phyloP scores from a whole-genome alignment of 2,888 invertebrate species.

The Tetanocera ferruginea region DNA sequence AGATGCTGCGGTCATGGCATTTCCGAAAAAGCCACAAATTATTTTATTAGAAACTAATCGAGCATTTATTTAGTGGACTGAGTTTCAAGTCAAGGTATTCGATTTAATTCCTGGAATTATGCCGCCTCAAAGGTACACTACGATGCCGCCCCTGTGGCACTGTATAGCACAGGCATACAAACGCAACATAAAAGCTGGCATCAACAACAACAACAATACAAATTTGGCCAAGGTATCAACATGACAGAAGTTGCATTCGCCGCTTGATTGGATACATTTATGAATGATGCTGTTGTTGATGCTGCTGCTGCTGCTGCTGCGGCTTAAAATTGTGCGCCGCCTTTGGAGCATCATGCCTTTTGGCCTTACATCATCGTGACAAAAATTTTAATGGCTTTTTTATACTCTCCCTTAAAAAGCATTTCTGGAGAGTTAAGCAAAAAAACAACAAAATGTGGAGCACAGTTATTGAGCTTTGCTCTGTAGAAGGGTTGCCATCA shows the following conservation, averaged over 20 bases:
- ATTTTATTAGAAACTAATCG: conserved; percentile 46
- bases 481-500: not conserved
- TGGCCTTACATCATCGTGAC: too few species aligned
- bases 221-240: conserved; percentile 46
- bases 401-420: too few species aligned
- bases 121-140: conserved; percentile 55
- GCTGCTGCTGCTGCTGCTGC: not conserved
- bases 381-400: too few species aligned
- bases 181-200: not conserved
- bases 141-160: conserved; percentile 43
- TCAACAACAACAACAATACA: conserved; percentile 31
- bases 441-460: not conserved
- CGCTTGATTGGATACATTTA: conserved; percentile 5
- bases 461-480: not conserved
- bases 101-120: conserved; percentile 66
- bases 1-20: not conserved
- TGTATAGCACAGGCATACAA: not conserved
- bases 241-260: conserved; percentile 25
- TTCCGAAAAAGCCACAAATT: conserved; percentile 25
- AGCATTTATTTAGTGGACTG: conserved; percentile 32
- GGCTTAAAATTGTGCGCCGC: not conserved
- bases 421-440: not conserved
- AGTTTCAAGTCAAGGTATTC: conserved; percentile 57
- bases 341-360: too few species aligned
- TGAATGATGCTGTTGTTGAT: not conserved